Evolutionary conservation across 2,113 vertebrate genomes (phyloP), one percentile per base, ranked within the genome.

Genomic region (Cochlearius cochlearius): DNA sequence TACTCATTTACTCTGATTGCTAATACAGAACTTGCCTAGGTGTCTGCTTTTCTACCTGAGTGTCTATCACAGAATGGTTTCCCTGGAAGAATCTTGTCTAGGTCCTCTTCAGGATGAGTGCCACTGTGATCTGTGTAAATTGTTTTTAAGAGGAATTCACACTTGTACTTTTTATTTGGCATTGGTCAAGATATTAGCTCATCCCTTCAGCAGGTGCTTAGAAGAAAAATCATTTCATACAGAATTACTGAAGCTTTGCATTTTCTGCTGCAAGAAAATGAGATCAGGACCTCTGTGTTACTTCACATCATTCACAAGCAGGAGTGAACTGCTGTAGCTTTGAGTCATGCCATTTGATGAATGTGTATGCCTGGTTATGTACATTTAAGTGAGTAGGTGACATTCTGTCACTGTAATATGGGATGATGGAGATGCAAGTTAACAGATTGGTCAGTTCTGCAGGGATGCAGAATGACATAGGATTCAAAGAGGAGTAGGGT

Each of bases 41-140:
- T 4, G 4, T 58, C 32, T 88, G 41, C 15, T 69, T 41, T 84
- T 58, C 25, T 71, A 3, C 14, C 10, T 6, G 7, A n/a, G 3
- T 32, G 7, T 41, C 17, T 68, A 0, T 58, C 29, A 59, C n/a
- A 26, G 32, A 72, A 23, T n/a, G 1, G 0, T 59, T 18, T 63
- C 52, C 32, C 1, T 55, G 32, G 56, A 72, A 39, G 19, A 81
- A 23, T 21, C 21, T 75, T 39, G 16, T 49, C 36, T 34, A 34
- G 17, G 30, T 82, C 3, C 9, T 71, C 17, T 18, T 20, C 25
- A 43, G 32, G 19, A 27, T 15, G 2, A 76, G 15, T 67, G 32
- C 15, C 34, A 34, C 36, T 64, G 14, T 0, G 7, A 71, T n/a
- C 16, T 4, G 2, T 59, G 5, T 63, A 66, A 60, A 38, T 77